Conservation (phyloP, 2,888 invertebrate genomes). For the Parochlus steinenii region DNA sequence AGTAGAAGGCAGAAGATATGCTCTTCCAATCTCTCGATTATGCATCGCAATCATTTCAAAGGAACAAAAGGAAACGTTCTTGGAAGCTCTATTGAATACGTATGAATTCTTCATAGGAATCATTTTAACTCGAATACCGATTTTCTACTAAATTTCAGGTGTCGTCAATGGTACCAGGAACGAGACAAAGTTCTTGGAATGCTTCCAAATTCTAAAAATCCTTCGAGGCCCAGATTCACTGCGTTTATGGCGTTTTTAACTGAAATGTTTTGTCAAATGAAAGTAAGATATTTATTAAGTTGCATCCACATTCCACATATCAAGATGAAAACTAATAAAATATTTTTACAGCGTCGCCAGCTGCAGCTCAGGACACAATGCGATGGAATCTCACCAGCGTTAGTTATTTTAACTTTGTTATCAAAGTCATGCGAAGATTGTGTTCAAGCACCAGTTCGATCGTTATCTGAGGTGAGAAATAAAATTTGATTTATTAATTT, state of each 20-base stretch:
- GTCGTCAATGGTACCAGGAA: slow-evolving; percentile 83
- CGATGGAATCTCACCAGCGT: slow-evolving; percentile 46
- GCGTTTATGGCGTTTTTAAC: slow-evolving; percentile 81
- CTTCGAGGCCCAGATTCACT: slow-evolving; percentile 47
- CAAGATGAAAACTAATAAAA: too few species aligned
- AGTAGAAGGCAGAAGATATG: slow-evolving; percentile 57
- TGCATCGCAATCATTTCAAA: slow-evolving; percentile 77
- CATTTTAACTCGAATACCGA: too few species aligned
- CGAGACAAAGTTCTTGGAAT: slow-evolving; percentile 45
- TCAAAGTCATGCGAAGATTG: slow-evolving; percentile 83
- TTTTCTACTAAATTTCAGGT: too few species aligned
- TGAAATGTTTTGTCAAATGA: slow-evolving; percentile 79
- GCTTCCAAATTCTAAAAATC: slow-evolving; percentile 35
- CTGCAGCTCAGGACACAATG: slow-evolving; percentile 36
- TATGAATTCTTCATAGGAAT: too few species aligned
- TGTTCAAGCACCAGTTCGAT: slow-evolving; percentile 64
- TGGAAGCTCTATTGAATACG: slow-evolving; percentile 75
- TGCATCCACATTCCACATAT: slow-evolving; percentile 24
- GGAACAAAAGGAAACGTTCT: slow-evolving; percentile 73
- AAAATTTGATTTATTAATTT: too few species aligned
- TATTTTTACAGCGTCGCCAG: too few species aligned
- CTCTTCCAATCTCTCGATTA: slow-evolving; percentile 67
- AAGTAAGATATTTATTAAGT: slow-evolving; percentile 47
- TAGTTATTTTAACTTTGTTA: slow-evolving; percentile 64
- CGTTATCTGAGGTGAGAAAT: slow-evolving; percentile 53